phyloP scores from a whole-genome alignment of 2,797 vertebrate species.

The Pseudotriccus pelzelni region DNA sequence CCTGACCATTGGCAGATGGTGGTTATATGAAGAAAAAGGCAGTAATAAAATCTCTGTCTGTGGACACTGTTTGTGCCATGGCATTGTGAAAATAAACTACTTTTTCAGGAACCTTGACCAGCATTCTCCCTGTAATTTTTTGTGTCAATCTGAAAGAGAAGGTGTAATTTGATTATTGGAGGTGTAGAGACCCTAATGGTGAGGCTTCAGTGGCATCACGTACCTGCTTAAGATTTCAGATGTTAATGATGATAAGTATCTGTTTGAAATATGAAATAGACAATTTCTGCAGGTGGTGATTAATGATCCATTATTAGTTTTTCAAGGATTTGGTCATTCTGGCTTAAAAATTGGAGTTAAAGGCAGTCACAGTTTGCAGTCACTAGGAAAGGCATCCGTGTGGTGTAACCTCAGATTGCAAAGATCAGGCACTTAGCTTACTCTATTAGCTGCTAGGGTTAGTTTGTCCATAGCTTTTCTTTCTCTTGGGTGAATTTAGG shows the following conservation, averaged over 20 bases:
- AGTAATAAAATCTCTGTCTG: background rate
- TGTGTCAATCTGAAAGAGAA: background rate
- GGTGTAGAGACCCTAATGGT: background rate
- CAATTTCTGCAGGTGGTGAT: background rate
- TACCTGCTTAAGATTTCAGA: background rate
- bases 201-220: fast-evolving
- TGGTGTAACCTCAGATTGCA: background rate
- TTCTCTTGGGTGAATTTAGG: background rate
- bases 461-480: background rate
- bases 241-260: background rate
- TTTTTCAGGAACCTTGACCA: background rate
- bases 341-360: background rate
- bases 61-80: background rate
- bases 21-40: background rate
- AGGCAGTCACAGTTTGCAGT: background rate
- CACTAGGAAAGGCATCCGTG: background rate
- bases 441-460: background rate
- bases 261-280: background rate
- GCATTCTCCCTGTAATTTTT: background rate
- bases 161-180: background rate
- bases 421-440: background rate
- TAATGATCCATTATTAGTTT: background rate
- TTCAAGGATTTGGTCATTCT: background rate
- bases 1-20: background rate
- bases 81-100: background rate